Evolutionary conservation across 2,113 vertebrate species (phyloP).

Genomic region (Zosterops lateralis): DNA sequence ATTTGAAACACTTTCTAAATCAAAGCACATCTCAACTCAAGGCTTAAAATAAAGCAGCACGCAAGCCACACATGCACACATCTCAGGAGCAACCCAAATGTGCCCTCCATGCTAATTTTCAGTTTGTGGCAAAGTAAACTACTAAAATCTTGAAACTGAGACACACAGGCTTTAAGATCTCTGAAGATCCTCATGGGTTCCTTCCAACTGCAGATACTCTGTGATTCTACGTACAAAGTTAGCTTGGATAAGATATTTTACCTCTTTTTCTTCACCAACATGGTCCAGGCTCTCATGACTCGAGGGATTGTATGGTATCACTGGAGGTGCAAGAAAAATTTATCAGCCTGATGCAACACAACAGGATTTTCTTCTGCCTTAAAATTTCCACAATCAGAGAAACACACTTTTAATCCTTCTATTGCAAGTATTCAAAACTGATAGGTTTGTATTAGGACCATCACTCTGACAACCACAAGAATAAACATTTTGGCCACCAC

Average conservation of each 20-base stretch:
- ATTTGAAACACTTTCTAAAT: background rate
- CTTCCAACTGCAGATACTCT: background rate
- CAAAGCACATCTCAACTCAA: background rate
- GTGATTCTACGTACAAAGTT: background rate
- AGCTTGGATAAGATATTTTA: slow-evolving; percentile 50
- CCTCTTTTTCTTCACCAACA: slow-evolving; percentile 95
- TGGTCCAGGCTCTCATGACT: slow-evolving; percentile 91
- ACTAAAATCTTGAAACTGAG: background rate
- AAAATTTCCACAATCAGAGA: background rate
- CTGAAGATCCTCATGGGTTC: background rate
- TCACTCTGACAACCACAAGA: background rate
- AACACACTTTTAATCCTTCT: background rate
- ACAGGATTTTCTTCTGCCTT: background rate
- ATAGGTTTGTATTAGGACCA: background rate
- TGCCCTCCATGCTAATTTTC: background rate
- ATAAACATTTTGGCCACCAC: background rate
- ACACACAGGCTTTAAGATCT: background rate
- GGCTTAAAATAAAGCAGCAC: background rate
- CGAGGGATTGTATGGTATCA: slow-evolving; percentile 88
- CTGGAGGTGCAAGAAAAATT: slow-evolving; percentile 53
- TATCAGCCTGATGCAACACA: background rate
- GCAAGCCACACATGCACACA: background rate
- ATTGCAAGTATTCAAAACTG: background rate
- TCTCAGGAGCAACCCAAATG: background rate
- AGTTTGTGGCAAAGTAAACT: background rate